Evolutionary conservation across 2,888 invertebrate species (phyloP).

Genomic region (Parelbella ahira): DNA sequence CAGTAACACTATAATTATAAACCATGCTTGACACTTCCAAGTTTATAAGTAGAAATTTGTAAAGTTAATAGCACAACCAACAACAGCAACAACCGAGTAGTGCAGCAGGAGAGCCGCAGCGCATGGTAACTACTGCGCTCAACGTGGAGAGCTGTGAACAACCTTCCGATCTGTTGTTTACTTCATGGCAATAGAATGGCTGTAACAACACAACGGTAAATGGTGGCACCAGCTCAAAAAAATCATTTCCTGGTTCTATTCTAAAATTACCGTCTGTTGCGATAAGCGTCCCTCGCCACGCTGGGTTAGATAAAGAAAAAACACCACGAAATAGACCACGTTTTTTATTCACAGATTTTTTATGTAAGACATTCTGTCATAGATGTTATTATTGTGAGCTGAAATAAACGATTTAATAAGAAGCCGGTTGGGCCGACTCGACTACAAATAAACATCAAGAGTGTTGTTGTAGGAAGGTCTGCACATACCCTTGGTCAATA

Average conservation of each 20-base stretch:
- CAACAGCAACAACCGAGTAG: no score
- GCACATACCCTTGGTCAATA: no score
- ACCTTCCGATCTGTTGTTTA: neutral
- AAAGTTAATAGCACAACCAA: no score
- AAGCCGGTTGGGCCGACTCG: no score
- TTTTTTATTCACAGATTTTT: conserved; percentile 10
- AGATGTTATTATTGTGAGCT: neutral
- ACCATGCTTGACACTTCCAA: no score
- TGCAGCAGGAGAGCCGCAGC: no score
- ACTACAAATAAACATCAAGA: no score
- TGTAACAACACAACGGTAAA: conserved; percentile 19
- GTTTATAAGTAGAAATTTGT: no score
- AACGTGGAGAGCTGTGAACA: neutral
- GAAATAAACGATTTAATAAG: no score
- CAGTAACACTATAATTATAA: no score
- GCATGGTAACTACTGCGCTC: no score
- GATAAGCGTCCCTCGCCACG: conserved; percentile 50
- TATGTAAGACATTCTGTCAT: neutral
- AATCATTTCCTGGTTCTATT: conserved; percentile 26
- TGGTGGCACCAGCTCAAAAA: conserved; percentile 25
- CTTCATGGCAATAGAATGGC: conserved; percentile 5
- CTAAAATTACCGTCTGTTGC: conserved; percentile 28
- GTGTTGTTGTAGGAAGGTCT: no score
- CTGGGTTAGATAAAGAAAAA: conserved; percentile 39
- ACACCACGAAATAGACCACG: conserved; percentile 22